Evolutionary conservation across 2,113 vertebrate species (phyloP).

Genomic region (Shinisaurus crocodilurus): DNA sequence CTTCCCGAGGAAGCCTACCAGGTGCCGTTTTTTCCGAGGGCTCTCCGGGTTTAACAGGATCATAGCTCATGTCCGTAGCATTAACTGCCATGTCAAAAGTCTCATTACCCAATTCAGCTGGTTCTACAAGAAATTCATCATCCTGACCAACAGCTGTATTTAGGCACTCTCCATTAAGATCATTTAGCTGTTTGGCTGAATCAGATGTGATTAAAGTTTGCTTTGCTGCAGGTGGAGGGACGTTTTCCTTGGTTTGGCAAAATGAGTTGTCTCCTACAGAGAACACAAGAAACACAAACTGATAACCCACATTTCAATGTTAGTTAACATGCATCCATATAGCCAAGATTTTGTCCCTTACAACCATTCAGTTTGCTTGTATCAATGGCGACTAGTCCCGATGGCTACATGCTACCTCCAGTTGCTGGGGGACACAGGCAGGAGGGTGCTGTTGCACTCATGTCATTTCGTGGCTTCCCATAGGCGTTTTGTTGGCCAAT

Average conservation of each 20-base stretch:
- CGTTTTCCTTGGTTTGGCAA: not conserved
- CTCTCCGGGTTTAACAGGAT: rapidly evolving
- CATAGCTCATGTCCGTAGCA: rapidly evolving
- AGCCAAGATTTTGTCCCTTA: not conserved
- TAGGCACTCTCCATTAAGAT: rapidly evolving
- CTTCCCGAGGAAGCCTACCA: constrained; percentile 15
- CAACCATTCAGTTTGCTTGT: not conserved
- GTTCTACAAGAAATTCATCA: constrained; percentile 42
- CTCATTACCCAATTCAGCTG: constrained; percentile 51
- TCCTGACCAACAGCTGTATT: not conserved
- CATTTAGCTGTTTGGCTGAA: not conserved
- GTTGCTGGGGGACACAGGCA: no score
- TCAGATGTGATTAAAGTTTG: rapidly evolving
- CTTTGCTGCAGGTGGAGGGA: not conserved
- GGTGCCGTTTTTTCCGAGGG: rapidly evolving
- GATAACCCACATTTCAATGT: not conserved
- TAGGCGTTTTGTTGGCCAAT: no score
- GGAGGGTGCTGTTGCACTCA: no score
- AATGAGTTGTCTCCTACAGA: not conserved
- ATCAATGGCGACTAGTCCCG: no score
- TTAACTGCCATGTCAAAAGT: constrained; percentile 6
- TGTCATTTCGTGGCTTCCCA: no score
- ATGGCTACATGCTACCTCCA: no score
- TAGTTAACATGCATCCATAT: not conserved
- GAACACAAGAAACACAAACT: not conserved